phyloP scores from a whole-genome alignment of 2,113 vertebrate species.

The Climacteris rufus region DNA sequence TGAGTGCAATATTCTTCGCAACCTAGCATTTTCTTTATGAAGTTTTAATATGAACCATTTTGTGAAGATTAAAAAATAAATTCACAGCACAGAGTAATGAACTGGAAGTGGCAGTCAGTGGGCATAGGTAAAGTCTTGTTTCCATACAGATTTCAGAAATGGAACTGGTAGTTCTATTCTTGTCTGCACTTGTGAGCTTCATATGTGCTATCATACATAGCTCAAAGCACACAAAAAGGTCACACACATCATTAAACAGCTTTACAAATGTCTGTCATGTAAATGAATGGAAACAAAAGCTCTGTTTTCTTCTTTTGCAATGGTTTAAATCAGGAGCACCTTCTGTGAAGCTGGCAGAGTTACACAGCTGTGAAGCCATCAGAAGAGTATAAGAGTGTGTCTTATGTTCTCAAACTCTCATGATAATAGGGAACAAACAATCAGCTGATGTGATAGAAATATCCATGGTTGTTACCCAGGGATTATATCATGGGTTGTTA shows the following conservation, averaged over 20 bases:
- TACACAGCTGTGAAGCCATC: background rate
- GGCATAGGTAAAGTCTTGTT: background rate
- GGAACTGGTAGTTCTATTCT: background rate
- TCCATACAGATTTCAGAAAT: background rate
- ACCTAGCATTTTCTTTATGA: background rate
- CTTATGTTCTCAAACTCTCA: background rate
- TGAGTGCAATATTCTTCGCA: background rate
- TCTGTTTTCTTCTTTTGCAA: background rate
- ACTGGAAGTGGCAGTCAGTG: background rate
- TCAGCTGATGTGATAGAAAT: background rate
- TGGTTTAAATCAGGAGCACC: background rate
- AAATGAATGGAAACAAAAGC: background rate
- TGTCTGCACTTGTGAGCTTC: background rate
- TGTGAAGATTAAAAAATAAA: background rate
- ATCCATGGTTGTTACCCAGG: background rate
- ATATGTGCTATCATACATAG: background rate
- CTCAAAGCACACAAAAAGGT: background rate
- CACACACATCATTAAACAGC: background rate
- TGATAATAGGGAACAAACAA: background rate
- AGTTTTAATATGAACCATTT: background rate
- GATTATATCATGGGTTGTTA: background rate
- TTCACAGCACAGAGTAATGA: background rate
- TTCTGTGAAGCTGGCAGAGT: background rate
- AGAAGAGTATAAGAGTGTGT: background rate
- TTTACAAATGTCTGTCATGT: background rate